Conservation (phyloP, 2,113 vertebrate species). For the Neotoma lepida region DNA sequence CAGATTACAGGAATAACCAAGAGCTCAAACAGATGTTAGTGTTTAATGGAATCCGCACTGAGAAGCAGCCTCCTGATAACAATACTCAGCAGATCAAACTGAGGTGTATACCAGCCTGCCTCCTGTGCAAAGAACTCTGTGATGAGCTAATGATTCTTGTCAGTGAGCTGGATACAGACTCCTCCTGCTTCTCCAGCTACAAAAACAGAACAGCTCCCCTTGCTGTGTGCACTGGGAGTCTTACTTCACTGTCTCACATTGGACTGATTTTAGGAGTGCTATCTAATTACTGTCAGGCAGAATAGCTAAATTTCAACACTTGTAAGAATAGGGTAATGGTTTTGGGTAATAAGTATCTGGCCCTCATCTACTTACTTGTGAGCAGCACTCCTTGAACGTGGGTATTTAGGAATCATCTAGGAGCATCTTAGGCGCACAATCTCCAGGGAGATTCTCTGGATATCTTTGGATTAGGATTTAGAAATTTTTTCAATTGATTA, state of each 20-base stretch:
- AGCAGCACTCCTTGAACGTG: not conserved
- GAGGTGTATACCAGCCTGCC: not conserved
- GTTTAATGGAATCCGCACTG: not conserved
- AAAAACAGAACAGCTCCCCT: not conserved
- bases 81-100: constrained; percentile 13
- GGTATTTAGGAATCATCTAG: not conserved
- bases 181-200: constrained; percentile 14
- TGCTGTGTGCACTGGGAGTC: not conserved
- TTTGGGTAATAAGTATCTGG: constrained; percentile 9
- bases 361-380: not conserved
- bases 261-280: not conserved
- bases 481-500: constrained; percentile 2
- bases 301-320: constrained; percentile 29
- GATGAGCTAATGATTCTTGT: constrained; percentile 31
- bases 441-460: not conserved
- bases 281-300: constrained; percentile 19
- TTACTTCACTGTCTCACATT: constrained; percentile 2
- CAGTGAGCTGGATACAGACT: not conserved
- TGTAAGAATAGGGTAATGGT: not conserved
- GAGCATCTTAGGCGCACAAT: not conserved
- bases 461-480: not conserved
- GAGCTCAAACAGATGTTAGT: not conserved
- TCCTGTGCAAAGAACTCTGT: not conserved
- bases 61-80: constrained; percentile 27
- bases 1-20: not conserved